phyloP scores from a whole-genome alignment of 2,113 vertebrate genomes.

The Leptocoma aspasia region DNA sequence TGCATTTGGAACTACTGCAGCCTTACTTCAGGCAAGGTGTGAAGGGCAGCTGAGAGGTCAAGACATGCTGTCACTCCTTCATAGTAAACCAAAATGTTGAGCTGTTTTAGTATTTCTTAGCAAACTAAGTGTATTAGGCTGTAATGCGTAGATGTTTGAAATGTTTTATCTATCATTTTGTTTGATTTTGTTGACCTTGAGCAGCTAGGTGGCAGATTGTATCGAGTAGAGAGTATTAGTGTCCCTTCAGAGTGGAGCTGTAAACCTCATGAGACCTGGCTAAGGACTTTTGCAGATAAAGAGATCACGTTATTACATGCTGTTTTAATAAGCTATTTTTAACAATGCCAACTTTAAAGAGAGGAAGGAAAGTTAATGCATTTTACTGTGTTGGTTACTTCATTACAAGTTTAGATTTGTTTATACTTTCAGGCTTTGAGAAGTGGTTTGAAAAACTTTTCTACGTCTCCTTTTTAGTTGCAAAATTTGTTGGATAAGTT shows the following conservation, averaged over 20 bases:
- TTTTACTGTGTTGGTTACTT: neutral
- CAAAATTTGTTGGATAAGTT: neutral
- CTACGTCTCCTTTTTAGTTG: neutral
- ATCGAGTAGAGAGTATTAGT: neutral
- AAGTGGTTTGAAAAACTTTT: neutral
- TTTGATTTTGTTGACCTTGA: neutral
- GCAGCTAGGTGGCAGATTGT: neutral
- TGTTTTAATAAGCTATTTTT: neutral
- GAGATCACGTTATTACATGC: neutral
- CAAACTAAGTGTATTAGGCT: neutral
- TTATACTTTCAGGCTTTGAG: neutral
- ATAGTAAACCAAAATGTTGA: neutral
- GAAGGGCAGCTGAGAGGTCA: neutral
- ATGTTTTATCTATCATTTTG: neutral
- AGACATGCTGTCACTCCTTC: neutral
- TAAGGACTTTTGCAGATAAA: neutral
- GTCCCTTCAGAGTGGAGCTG: neutral
- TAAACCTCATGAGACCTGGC: neutral
- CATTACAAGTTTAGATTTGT: neutral
- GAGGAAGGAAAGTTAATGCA: neutral
- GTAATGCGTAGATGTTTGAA: neutral
- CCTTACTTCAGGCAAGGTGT: neutral
- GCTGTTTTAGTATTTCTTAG: neutral
- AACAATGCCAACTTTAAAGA: neutral
- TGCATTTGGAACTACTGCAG: neutral